Evolutionary conservation across 2,888 invertebrate species (phyloP), one percentile per base, ranked within the genome.

Genomic region (Heliconius sara): DNA sequence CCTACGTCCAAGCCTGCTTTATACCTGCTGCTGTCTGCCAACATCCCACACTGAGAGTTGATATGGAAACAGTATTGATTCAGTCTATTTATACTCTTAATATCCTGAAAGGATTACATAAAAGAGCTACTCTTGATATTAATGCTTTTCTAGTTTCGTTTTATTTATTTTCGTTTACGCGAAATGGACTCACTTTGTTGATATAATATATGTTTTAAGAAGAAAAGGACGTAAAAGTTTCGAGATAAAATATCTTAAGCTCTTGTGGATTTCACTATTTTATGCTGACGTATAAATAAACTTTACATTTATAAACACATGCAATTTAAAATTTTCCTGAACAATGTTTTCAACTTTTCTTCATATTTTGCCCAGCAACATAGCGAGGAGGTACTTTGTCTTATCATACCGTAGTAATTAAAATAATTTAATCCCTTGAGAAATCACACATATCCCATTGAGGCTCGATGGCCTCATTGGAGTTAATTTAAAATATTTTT

Each of bases 81-180:
- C 60, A 34, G 25, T 60, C 25, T 73, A 73, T 73, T 73, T 73
- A n/a, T 60, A 73, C 57, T 16, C 16, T 12, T 73, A 73, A 73
- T 70, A 70, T 39, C 73, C 60, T 60, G 34, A 73, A 39, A 60
- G 19, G 60, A 60, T 73, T 39, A 60, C n/a, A 34, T 27, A 65
- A 65, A n/a, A 57, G 34, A 39, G 30, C 65, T 57, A 34, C 70
- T 47, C 12, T 9, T 60, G 39, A 39, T 60, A 34, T 72, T 72
- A 72, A 72, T 60, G 73, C n/a, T 34, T 34, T n/a, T n/a, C n/a
- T 60, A 22, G n/a, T 16, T 43, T 13, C 43, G 16, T 70, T 25
- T 0, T 47, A 34, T 70, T 25, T 70, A 19, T 16, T 65, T 65
- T 65, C 16, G 1, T 13, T 65, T 65, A 27, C 16, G 25, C 27